Evolutionary conservation across 2,797 vertebrate genomes (phyloP).

Genomic region (Novumbra hubbsi): DNA sequence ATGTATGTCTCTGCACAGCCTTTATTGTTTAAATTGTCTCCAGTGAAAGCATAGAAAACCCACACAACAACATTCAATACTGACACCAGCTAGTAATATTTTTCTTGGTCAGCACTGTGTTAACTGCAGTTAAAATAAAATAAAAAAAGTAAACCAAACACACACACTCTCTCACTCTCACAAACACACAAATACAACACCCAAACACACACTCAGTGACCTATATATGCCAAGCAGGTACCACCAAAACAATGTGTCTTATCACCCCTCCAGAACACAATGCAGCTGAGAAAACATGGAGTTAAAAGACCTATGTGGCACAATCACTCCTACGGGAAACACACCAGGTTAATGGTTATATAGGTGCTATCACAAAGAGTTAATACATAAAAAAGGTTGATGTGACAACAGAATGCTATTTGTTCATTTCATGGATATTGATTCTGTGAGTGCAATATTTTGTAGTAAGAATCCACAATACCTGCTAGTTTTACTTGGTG

Average conservation of each 20-base stretch:
- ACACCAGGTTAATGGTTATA: conserved; percentile 31
- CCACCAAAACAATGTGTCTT: conserved; percentile 44
- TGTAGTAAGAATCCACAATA: background rate
- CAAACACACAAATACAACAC: conserved; percentile 18
- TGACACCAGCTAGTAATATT: too few relatives aligned
- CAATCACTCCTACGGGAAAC: conserved; percentile 2
- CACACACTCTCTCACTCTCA: background rate
- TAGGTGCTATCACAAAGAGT: background rate
- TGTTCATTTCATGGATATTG: background rate
- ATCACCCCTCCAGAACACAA: conserved; percentile 36
- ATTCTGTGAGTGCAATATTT: background rate
- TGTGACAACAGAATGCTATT: background rate
- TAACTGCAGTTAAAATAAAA: too few relatives aligned
- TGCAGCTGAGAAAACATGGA: conserved; percentile 42
- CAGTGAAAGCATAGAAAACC: background rate
- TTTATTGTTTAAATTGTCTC: background rate
- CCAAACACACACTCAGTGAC: conserved; percentile 33
- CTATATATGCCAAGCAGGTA: conserved; percentile 44
- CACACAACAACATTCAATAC: background rate
- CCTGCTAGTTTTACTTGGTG: background rate
- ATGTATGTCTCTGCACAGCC: background rate
- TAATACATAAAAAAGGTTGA: background rate
- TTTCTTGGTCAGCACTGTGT: background rate
- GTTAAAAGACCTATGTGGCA: conserved; percentile 6
- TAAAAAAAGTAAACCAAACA: too few relatives aligned